These are phyloP conservation scores for Eubasilissa regina DNA, from an alignment of 1,140 invertebrate genomes.

Conservation along the genomic window DNA sequence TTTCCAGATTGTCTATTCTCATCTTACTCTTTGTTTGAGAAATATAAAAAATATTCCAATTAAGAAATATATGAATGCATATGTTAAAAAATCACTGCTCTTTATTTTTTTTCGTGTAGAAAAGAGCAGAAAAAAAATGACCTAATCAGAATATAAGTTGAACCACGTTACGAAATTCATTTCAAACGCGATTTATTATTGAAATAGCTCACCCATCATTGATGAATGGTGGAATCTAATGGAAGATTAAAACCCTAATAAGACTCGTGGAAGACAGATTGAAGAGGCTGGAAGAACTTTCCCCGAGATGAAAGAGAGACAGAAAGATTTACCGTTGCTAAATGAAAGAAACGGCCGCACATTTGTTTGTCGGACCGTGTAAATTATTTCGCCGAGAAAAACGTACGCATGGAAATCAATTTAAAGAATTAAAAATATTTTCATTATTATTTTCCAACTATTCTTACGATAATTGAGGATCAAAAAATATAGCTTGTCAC, in stretches of 20 bases:
- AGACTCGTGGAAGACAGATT: slow-evolving; percentile 37
- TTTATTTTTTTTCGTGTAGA: no score
- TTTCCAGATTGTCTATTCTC: no score
- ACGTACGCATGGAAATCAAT: neutral
- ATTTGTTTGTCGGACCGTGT: slow-evolving; percentile 34
- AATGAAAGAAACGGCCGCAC: slow-evolving; percentile 42
- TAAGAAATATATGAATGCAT: no score
- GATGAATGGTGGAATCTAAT: slow-evolving; percentile 43
- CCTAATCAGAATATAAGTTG: neutral
- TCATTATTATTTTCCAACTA: neutral
- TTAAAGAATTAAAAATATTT: neutral
- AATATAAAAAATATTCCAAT: no score
- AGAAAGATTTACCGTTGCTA: slow-evolving; percentile 36
- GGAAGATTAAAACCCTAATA: slow-evolving; percentile 46
- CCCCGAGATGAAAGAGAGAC: neutral
- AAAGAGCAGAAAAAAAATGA: neutral
- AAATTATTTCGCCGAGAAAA: neutral
- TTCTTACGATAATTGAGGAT: no score
- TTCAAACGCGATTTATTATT: no score
- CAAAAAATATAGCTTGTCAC: no score
- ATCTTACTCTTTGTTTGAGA: no score
- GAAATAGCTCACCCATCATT: slow-evolving; percentile 21
- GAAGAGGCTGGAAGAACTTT: slow-evolving; percentile 10
- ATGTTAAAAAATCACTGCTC: no score
- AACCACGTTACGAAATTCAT: neutral